A percentile compares a stretch with the other conserved stretches of the same genome.
Conservation (phyloP, 2,888 invertebrate species). For the Orthosia gracilis region DNA sequence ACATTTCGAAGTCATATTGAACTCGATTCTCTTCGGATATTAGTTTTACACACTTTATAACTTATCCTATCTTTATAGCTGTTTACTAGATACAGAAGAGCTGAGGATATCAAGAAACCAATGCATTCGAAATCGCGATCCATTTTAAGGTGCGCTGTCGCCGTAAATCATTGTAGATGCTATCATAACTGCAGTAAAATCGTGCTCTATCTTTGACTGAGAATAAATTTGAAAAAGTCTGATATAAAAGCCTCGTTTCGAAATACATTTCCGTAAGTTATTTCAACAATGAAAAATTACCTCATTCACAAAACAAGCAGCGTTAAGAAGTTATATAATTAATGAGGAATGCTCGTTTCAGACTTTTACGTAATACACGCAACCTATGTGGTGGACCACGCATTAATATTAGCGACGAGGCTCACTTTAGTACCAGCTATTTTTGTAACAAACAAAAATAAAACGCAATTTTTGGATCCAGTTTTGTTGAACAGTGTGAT, state of each 20-base stretch:
- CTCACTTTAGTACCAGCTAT: conserved; percentile 33
- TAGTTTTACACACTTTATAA: conserved; percentile 66
- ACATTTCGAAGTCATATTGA: conserved; percentile 76
- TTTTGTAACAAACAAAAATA: conserved; percentile 43
- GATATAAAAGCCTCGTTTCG: conserved; percentile 23
- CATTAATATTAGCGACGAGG: conserved; percentile 68
- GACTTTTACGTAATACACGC: conserved; percentile 67
- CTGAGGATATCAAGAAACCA: conserved; percentile 43
- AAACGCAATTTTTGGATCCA: conserved; percentile 26
- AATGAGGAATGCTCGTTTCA: conserved; percentile 63
- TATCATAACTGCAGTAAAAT: conserved; percentile 53
- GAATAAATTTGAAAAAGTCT: conserved; percentile 29
- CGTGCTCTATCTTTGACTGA: conserved; percentile 30
- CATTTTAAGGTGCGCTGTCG: conserved; percentile 35
- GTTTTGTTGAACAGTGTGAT: conserved; percentile 10
- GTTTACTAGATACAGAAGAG: conserved; percentile 35
- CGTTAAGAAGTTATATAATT: conserved; percentile 62
- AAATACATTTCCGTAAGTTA: conserved; percentile 20
- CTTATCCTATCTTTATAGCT: conserved; percentile 47
- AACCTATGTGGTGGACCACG: conserved; percentile 65
- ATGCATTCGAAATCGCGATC: conserved; percentile 50
- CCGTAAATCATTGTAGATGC: conserved; percentile 54
- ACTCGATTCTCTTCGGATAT: conserved; percentile 67
- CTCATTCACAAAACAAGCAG: conserved; percentile 56
- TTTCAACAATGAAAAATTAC: conserved; percentile 25